Evolutionary conservation across 1,140 invertebrate species (phyloP), one percentile per base, ranked within the genome.

Genomic region (Schlechtendalia chinensis): DNA sequence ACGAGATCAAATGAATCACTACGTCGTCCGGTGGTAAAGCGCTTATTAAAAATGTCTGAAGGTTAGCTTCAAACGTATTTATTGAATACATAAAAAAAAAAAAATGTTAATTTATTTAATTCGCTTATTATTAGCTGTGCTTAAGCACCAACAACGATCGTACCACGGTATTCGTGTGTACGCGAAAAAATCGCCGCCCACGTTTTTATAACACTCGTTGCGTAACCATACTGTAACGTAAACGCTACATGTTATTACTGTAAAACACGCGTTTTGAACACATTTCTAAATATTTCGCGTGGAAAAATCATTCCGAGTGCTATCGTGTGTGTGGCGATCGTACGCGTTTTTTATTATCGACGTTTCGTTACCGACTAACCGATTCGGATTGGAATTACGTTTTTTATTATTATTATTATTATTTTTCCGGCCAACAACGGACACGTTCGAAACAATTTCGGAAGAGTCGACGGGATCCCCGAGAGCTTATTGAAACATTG

Each of bases 401-500:
- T 39, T 39, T n/a, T n/a, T n/a, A n/a, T n/a, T n/a, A n/a, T n/a
- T n/a, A n/a, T 45, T 58, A 19, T 3, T 19, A 17, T 24, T 56
- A 22, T 77, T 56, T 58, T 77, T 24, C n/a, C 19, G 6, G 1
- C 24, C 39, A 56, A 59, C 72, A 45, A 77, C 59, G 72, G 45
- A 50, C 45, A 59, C 54, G 29, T 50, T 59, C n/a, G 54, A 56
- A 58, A 56, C 54, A 59, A 77, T 77, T 54, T 72, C 69, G 17
- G 24, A 54, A 72, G n/a, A 39, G 72, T 77, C 45, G 29, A 58
- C 56, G 27, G 53, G 59, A 77, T 77, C 45, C 56, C n/a, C 56
- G n/a, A 47, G 17, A 47, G 58, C 58, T 79, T 79, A 79, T 79
- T 61, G 58, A 79, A 79, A 79, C 75, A 47, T 79, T 79, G 58